Evolutionary conservation across 2,113 vertebrate genomes (phyloP), one percentile per base, ranked within the genome.

Genomic region (Alexandromys fortis): DNA sequence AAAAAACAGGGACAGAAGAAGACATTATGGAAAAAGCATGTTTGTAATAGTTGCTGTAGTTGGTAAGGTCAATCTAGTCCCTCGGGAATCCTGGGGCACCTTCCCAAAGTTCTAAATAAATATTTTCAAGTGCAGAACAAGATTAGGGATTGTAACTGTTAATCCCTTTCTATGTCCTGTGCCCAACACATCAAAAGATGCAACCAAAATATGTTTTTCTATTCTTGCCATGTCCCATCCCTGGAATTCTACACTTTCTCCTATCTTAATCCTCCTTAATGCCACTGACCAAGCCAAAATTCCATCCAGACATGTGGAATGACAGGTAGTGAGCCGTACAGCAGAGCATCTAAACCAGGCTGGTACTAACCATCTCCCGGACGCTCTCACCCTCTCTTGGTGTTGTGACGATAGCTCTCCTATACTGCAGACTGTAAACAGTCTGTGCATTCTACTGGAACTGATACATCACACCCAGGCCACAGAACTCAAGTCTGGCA

Each of bases 251-350:
- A 94, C 72, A 92, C 90, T 89, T 90, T 94, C 88, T 89, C 77
- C 67, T 90, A 91, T 94, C 67, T 82, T 93, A 97, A 97, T 94
- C 96, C 88, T 70, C 28, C 55, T 76, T 92, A 97, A 94, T 94
- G 73, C 81, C 61, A 89, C 6, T 8, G 68, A 87, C 75, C 67
- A 1, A 16, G 81, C 61, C 81, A 72, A 87, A 94, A 90, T 77
- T 63, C 79, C 86, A 93, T 8, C 35, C 28, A 68, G 72, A 28
- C 47, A 68, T 68, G 22, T 1, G 42, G 45, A 93, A 42, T 55
- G 70, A 88, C 22, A 82, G 78, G 45, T 86, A 68, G 85, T 33
- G 45, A 79, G 82, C 22, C 45, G 35, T 0, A 33, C 17, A 33
- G 5, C 42, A 76, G 70, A 49, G 13, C 52, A 33, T 68, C 55